A percentile compares a stretch with the other conserved stretches of the same genome.
Conservation (phyloP, 2,113 vertebrate genomes). For the Gallinago jamesoni region DNA sequence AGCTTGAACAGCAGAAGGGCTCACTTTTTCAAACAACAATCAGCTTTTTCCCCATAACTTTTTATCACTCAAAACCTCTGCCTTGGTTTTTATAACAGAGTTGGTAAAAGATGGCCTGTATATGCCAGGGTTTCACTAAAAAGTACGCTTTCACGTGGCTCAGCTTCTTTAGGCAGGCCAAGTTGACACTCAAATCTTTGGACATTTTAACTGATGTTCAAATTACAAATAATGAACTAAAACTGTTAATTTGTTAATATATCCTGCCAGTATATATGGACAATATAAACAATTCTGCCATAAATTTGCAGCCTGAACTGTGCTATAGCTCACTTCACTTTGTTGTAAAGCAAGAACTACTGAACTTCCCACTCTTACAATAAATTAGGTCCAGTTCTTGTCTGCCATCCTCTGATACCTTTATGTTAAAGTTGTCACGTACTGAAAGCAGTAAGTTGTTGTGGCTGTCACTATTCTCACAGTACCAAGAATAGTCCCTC, state of each 20-base stretch:
- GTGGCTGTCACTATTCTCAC: background rate
- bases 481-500: background rate
- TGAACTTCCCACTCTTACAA: background rate
- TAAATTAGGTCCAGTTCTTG: background rate
- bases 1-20: background rate
- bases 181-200: background rate
- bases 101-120: background rate
- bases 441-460: background rate
- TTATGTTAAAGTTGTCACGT: background rate
- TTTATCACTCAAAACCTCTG: background rate
- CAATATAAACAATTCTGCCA: background rate
- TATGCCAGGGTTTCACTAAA: background rate
- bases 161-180: background rate
- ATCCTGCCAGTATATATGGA: background rate
- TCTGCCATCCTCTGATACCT: background rate
- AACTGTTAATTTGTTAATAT: background rate
- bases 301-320: background rate
- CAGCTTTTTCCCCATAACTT: background rate
- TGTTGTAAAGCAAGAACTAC: background rate
- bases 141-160: background rate
- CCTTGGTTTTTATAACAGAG: background rate
- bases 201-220: background rate
- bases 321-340: background rate
- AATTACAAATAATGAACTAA: background rate
- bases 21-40: background rate